Evolutionary conservation across 2,797 vertebrate genomes (phyloP).

Genomic region (Sebastes itinus): DNA sequence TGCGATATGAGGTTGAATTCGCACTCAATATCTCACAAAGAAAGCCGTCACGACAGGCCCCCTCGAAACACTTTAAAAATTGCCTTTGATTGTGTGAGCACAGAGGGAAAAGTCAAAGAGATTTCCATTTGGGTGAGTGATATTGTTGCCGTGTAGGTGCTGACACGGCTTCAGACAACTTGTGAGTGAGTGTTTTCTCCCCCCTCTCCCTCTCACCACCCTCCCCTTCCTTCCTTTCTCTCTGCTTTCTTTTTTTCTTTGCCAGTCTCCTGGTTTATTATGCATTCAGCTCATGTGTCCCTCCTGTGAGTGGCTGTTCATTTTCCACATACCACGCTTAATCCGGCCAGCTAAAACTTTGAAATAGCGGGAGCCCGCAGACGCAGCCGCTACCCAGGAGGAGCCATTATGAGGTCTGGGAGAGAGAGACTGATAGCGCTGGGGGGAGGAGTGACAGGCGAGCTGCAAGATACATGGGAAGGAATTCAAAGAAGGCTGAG

Average conservation of each 20-base stretch:
- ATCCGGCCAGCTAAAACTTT: constrained; percentile 79
- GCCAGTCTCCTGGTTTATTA: constrained; percentile 72
- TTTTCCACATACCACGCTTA: constrained; percentile 80
- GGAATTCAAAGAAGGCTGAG: constrained; percentile 77
- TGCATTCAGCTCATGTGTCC: constrained; percentile 79
- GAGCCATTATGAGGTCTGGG: constrained; percentile 77
- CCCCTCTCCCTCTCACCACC: background rate
- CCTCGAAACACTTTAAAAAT: constrained; percentile 37
- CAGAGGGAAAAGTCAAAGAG: constrained; percentile 52
- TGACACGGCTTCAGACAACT: constrained; percentile 55
- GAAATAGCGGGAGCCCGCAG: constrained; percentile 70
- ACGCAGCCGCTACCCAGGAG: constrained; percentile 70
- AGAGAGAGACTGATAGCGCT: constrained; percentile 66
- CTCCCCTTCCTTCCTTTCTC: background rate
- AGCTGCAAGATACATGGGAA: constrained; percentile 75
- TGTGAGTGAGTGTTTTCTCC: constrained; percentile 15
- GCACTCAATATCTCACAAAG: constrained; percentile 10
- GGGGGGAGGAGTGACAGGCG: constrained; percentile 72
- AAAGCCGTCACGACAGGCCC: constrained; percentile 2
- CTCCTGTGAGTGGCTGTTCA: constrained; percentile 79
- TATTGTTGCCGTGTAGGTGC: constrained; percentile 59
- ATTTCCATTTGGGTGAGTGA: constrained; percentile 56
- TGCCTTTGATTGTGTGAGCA: constrained; percentile 40
- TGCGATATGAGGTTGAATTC: constrained; percentile 11
- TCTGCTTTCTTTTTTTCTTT: constrained; percentile 4